A percentile compares a stretch with the other conserved stretches of the same genome.
Conservation (phyloP, 2,888 invertebrate species). For the Timema podura region DNA sequence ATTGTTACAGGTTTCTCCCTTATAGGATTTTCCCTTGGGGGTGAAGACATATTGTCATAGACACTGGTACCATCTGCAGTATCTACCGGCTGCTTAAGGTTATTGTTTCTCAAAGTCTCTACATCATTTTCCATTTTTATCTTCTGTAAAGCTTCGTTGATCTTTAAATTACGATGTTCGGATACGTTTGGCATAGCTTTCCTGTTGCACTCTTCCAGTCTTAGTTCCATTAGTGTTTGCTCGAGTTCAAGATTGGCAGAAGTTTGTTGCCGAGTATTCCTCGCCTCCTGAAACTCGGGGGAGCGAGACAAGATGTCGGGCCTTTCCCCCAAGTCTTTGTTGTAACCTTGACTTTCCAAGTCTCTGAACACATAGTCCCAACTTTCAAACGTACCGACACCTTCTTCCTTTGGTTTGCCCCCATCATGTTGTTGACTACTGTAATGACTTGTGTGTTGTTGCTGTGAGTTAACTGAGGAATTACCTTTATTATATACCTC, state of each 20-base stretch:
- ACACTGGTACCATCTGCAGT: conserved; percentile 25
- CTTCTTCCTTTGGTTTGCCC: conserved; percentile 56
- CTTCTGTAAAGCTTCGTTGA: conserved; percentile 51
- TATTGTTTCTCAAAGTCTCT: conserved; percentile 7
- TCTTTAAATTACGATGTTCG: conserved; percentile 46
- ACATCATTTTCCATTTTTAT: conserved; percentile 36
- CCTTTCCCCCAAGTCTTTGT: conserved; percentile 59
- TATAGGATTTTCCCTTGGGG: conserved; percentile 25
- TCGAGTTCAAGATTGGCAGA: conserved; percentile 51
- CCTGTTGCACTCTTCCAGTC: conserved; percentile 44
- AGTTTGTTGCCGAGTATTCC: conserved; percentile 13
- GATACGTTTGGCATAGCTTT: conserved; percentile 16
- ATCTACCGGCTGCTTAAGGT: conserved; percentile 5
- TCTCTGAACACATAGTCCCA: conserved; percentile 80
- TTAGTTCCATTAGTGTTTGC: conserved; percentile 53
- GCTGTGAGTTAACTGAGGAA: neutral
- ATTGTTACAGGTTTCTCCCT: conserved; percentile 18
- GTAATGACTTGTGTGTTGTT: conserved; percentile 10
- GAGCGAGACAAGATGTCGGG: conserved; percentile 51
- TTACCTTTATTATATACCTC: conserved; percentile 17
- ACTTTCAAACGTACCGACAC: conserved; percentile 59
- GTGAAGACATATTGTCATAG: conserved; percentile 31
- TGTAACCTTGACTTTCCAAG: conserved; percentile 68
- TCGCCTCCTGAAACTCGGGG: conserved; percentile 18
- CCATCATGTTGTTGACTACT: conserved; percentile 23